Evolutionary conservation across 1,140 invertebrate genomes (phyloP).

Genomic region (Sipha flava): DNA sequence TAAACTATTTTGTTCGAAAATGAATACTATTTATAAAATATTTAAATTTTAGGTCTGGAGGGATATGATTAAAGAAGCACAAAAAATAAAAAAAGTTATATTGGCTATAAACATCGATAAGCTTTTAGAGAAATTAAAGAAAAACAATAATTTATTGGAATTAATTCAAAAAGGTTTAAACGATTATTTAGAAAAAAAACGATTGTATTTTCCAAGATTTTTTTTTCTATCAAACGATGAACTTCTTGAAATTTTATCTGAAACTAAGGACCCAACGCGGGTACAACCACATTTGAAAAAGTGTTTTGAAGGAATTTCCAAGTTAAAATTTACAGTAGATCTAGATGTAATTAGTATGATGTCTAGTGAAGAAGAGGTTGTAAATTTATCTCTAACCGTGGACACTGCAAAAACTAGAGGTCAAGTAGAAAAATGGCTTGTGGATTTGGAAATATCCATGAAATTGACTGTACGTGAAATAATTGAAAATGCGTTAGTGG

Average conservation of each 20-base stretch:
- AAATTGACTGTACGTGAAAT: slow-evolving; percentile 67
- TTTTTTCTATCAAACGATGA: slow-evolving; percentile 98
- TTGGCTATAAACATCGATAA: slow-evolving; percentile 83
- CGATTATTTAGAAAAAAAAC: slow-evolving; percentile 91
- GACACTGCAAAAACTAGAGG: slow-evolving; percentile 82
- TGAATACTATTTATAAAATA: background rate
- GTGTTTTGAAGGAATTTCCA: slow-evolving; percentile 88
- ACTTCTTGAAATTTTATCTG: slow-evolving; percentile 87
- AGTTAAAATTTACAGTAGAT: slow-evolving; percentile 71
- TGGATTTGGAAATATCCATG: slow-evolving; percentile 85
- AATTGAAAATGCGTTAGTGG: slow-evolving; percentile 48
- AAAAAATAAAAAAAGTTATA: slow-evolving; percentile 69
- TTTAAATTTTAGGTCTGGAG: slow-evolving; percentile 63
- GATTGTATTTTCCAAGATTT: slow-evolving; percentile 88
- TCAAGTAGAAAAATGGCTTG: slow-evolving; percentile 94
- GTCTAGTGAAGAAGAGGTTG: slow-evolving; percentile 79
- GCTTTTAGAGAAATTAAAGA: slow-evolving; percentile 82
- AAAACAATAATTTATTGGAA: slow-evolving; percentile 78
- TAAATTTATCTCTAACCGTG: slow-evolving; percentile 68
- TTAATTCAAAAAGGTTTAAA: slow-evolving; percentile 87
- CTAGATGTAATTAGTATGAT: slow-evolving; percentile 83
- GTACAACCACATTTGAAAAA: slow-evolving; percentile 98
- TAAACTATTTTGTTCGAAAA: slow-evolving; percentile 36
- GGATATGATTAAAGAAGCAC: slow-evolving; percentile 84
- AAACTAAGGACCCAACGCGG: slow-evolving; percentile 91